These are phyloP conservation scores for Coremacera marginata DNA, from an alignment of 2,888 invertebrate species.

Conservation along the genomic window DNA sequence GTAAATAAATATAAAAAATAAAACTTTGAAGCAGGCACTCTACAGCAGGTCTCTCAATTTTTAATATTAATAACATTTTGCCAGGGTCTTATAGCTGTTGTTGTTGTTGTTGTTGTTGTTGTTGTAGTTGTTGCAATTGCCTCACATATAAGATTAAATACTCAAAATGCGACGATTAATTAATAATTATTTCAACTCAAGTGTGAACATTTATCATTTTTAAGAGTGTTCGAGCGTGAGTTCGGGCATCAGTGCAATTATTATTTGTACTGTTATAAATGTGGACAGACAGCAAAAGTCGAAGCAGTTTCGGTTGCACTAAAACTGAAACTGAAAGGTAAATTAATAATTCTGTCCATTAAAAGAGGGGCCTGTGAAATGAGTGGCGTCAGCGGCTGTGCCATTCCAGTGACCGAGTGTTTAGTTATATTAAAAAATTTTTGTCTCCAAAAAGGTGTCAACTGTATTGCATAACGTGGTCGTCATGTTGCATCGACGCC, in stretches of 20 bases:
- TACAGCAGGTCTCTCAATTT: background rate
- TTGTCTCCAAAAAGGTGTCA: constrained; percentile 25
- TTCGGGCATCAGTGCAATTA: background rate
- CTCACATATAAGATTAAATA: constrained; percentile 31
- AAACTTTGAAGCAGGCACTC: constrained; percentile 40
- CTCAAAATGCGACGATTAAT: constrained; percentile 51
- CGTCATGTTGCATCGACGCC: constrained; percentile 12
- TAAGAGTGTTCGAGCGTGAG: constrained; percentile 31
- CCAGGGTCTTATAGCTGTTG: background rate
- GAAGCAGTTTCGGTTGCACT: background rate
- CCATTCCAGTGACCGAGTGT: background rate
- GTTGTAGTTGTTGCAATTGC: background rate
- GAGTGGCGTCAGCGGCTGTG: background rate
- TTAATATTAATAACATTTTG: background rate
- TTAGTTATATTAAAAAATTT: background rate
- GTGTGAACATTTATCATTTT: constrained; percentile 53
- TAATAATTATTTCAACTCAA: constrained; percentile 52
- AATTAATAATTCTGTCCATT: constrained; percentile 21
- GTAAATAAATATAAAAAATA: constrained; percentile 37
- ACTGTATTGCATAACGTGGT: constrained; percentile 15
- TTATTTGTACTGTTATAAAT: constrained; percentile 3
- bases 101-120: background rate
- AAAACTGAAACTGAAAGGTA: constrained; percentile 16
- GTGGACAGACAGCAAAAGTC: background rate
- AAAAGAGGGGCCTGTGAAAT: background rate